Conservation (phyloP, 2,888 invertebrate genomes). For the Athripsodes cinereus region DNA sequence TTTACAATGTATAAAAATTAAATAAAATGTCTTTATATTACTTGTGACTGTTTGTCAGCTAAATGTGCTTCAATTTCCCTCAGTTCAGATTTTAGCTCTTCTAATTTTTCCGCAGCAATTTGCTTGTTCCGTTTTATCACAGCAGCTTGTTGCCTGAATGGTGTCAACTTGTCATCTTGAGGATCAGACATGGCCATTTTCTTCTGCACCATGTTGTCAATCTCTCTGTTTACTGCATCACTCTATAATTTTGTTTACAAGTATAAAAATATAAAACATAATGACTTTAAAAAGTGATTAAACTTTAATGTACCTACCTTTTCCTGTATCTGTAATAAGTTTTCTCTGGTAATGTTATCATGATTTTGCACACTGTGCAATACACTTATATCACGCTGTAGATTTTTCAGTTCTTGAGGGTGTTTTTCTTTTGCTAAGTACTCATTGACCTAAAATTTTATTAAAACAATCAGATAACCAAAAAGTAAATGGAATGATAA, state of each 20-base stretch:
- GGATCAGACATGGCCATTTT: conserved; percentile 59
- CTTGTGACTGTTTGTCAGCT: conserved; percentile 50
- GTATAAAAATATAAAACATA: not conserved
- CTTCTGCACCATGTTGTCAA: conserved; percentile 67
- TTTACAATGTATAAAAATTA: not conserved
- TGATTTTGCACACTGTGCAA: conserved; percentile 62
- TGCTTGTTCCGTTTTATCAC: conserved; percentile 77
- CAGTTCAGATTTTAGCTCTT: conserved; percentile 58
- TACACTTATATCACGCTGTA: conserved; percentile 62
- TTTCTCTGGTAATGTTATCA: conserved; percentile 59
- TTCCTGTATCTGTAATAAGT: conserved; percentile 56
- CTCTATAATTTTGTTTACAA: conserved; percentile 35
- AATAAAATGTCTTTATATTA: conserved; percentile 24
- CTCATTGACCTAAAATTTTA: conserved; percentile 48
- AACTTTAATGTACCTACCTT: conserved; percentile 42
- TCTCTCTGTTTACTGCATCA: conserved; percentile 51
- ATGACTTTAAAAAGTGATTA: not conserved
- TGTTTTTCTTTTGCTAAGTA: conserved; percentile 75
- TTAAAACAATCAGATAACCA: not conserved
- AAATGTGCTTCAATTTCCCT: conserved; percentile 56
- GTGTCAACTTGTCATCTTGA: conserved; percentile 67
- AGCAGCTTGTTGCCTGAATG: conserved; percentile 80
- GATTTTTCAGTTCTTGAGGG: conserved; percentile 61
- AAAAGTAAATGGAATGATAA: not conserved
- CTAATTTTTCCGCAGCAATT: conserved; percentile 61